phyloP scores from a whole-genome alignment of 1,140 invertebrate genomes.

The Anthonomus grandis region DNA sequence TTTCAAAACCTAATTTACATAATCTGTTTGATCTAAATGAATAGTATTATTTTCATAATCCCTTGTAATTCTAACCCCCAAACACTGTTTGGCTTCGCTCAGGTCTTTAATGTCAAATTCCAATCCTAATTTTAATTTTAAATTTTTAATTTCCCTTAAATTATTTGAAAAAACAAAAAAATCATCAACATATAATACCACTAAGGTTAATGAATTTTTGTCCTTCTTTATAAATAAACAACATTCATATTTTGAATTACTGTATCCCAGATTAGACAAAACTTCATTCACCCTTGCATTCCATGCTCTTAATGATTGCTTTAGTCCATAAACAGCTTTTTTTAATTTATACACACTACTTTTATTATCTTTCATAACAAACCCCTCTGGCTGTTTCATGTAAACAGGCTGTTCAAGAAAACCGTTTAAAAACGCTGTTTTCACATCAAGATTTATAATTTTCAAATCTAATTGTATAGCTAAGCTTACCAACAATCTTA shows the following conservation, averaged over 20 bases:
- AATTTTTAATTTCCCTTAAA: constrained; percentile 15
- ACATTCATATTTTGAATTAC: constrained; percentile 39
- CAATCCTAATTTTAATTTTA: constrained; percentile 24
- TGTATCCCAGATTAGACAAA: constrained; percentile 33
- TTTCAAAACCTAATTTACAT: constrained; percentile 26
- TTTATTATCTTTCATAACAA: constrained; percentile 32
- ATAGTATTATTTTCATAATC: constrained; percentile 9
- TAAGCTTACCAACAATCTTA: constrained; percentile 36
- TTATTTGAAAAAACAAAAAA: constrained; percentile 24
- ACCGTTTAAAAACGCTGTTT: constrained; percentile 46
- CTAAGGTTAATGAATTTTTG: constrained; percentile 25
- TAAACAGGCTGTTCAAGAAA: no score
- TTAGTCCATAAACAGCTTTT: no score
- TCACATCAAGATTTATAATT: constrained; percentile 42
- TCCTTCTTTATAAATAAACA: constrained; percentile 41
- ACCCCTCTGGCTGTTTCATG: constrained; percentile 39
- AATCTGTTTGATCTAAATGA: constrained; percentile 29
- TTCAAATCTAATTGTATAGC: constrained; percentile 33
- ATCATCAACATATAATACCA: constrained; percentile 27
- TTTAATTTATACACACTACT: constrained; percentile 42
- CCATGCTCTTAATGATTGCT: constrained; percentile 38
- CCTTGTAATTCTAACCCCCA: constrained; percentile 31
- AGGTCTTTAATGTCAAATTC: constrained; percentile 39
- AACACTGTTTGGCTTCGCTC: constrained; percentile 33
- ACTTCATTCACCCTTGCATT: constrained; percentile 34